Conservation (phyloP, 2,888 invertebrate genomes). For the Trissoscelio sp. region DNA sequence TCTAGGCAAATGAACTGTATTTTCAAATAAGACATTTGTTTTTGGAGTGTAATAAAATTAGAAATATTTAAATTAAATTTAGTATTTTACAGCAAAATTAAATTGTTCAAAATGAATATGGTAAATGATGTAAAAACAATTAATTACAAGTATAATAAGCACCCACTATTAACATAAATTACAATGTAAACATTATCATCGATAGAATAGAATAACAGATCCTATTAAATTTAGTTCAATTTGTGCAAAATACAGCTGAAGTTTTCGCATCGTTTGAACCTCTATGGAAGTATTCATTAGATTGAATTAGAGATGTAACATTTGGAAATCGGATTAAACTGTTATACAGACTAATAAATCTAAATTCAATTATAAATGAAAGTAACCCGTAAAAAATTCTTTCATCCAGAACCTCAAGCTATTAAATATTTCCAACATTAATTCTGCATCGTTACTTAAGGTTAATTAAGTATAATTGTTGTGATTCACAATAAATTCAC, state of each 20-base stretch:
- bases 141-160: neutral
- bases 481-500: conserved; percentile 22
- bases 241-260: conserved; percentile 11
- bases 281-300: conserved; percentile 38
- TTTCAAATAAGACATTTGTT: too few species aligned
- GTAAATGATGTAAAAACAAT: too few species aligned
- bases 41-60: too few species aligned
- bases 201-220: neutral
- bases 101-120: too few species aligned
- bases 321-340: conserved; percentile 36
- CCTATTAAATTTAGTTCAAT: conserved; percentile 13
- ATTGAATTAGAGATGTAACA: conserved; percentile 47
- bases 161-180: neutral
- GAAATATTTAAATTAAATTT: too few species aligned
- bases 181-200: too few species aligned
- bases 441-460: neutral
- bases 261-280: conserved; percentile 5
- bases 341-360: conserved; percentile 8
- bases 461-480: conserved; percentile 27
- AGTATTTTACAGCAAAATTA: too few species aligned
- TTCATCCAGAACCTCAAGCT: too few species aligned
- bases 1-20: too few species aligned
- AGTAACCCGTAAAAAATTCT: neutral
- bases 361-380: conserved; percentile 12
- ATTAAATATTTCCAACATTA: too few species aligned